These are phyloP conservation scores for Pseudopodoces humilis DNA, from an alignment of 2,113 vertebrate species.

Conservation along the genomic window DNA sequence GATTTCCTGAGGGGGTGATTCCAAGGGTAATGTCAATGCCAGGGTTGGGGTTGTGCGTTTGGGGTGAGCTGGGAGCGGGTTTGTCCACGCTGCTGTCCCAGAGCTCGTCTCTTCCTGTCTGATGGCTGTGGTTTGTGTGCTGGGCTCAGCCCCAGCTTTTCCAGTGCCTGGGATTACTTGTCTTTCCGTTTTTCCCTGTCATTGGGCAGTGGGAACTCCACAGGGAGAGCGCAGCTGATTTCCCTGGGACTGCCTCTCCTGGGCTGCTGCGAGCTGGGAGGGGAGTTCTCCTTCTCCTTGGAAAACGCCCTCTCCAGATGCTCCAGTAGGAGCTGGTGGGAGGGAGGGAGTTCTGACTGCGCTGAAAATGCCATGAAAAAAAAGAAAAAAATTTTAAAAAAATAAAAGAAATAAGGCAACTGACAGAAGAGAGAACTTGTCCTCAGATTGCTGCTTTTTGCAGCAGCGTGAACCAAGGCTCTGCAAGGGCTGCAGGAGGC, in stretches of 20 bases:
- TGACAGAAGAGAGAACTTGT: slow-evolving; percentile 57
- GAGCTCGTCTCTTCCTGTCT: background rate
- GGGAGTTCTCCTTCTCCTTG: background rate
- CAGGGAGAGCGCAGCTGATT: slow-evolving; percentile 7
- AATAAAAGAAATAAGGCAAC: background rate
- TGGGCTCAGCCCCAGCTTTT: slow-evolving; percentile 42
- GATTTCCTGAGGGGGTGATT: background rate
- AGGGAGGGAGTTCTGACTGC: slow-evolving; percentile 47
- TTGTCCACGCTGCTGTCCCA: background rate
- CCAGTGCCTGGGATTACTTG: slow-evolving; percentile 27
- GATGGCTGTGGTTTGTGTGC: background rate
- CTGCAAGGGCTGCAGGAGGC: background rate
- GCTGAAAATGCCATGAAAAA: slow-evolving; percentile 45
- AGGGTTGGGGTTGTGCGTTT: background rate
- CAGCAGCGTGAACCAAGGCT: background rate
- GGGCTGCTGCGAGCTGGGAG: background rate
- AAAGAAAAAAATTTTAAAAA: background rate
- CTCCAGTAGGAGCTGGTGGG: slow-evolving; percentile 64
- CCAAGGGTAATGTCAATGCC: background rate
- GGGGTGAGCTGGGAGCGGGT: background rate
- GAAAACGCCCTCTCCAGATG: slow-evolving; percentile 40
- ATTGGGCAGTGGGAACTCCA: background rate
- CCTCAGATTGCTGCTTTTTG: slow-evolving; percentile 27
- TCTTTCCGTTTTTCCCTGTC: slow-evolving; percentile 36
- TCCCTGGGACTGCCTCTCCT: background rate